Base-by-base conservation (phyloP, 2,113 vertebrate genomes). In the Elanoides forficatus region DNA sequence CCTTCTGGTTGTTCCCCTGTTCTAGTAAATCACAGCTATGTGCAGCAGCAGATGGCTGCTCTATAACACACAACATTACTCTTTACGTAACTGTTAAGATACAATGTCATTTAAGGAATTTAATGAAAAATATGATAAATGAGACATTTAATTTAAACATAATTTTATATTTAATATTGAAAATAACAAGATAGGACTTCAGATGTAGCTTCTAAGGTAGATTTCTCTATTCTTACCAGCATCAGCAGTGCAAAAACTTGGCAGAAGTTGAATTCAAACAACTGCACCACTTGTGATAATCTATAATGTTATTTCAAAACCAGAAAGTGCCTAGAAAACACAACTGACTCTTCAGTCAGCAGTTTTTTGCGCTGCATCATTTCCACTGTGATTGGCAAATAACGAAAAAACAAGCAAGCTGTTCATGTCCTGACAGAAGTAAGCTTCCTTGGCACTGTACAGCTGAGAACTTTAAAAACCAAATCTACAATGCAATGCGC, bases 341-440 rank as follows among this genome's bases (percentile, higher is more conserved):
- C 52, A 90, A 91, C 79, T 45, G 75, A 67, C 82, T 84, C 63
- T 81, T 81, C 85, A 95, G 94, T 93, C 91, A 94, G 85, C 72
- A 93, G 13, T 48, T 95, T 97, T 96, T 97, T 93, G 48, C 91
- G 95, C 88, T 85, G 82, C 43, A 88, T 92, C 93, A 95, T 89
- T 97, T 97, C 92, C 80, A 93, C 68, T 65, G 72, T 48, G 62
- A 73, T 47, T 94, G 87, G 74, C 74, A 93, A 92, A 93, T 58
- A 84, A 90, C 2, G 17, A 86, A 70, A 81, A 86, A 81, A 71
- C 92, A 94, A 83, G 23, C 70, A 85, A 58, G 66, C 45, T 60
- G 36, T 66, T 90, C 80, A 19, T 18, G 30, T 81, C 65, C 76
- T 71, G 68, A 56, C 38, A 95, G 56, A 95, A 91, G 34, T 15